phyloP scores from a whole-genome alignment of 2,113 vertebrate genomes.

The Solea solea region DNA sequence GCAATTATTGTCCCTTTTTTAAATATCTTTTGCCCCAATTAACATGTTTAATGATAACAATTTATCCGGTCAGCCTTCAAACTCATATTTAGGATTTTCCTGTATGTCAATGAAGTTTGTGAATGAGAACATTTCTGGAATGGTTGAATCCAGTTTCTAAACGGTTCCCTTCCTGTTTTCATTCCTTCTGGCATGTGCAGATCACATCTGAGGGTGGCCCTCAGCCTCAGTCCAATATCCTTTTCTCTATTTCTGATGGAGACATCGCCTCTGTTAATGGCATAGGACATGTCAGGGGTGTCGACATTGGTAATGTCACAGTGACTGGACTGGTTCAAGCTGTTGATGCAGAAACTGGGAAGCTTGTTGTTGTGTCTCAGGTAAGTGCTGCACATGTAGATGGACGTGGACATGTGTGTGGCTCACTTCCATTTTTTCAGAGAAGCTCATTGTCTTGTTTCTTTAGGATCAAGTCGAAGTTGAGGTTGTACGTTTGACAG shows the following conservation, averaged over 20 bases:
- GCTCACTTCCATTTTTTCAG: not conserved
- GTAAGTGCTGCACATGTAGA: slow-evolving; percentile 65
- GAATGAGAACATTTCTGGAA: no score
- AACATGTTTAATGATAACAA: no score
- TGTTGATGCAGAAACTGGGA: slow-evolving; percentile 90
- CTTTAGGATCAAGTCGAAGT: slow-evolving; percentile 90
- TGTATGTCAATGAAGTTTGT: no score
- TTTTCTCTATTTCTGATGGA: slow-evolving; percentile 87
- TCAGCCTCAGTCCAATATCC: slow-evolving; percentile 94
- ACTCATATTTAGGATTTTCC: no score
- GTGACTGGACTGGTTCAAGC: slow-evolving; percentile 91
- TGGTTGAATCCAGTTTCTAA: not conserved
- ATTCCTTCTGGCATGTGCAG: slow-evolving; percentile 66
- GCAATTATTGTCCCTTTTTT: no score
- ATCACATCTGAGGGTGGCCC: slow-evolving; percentile 96
- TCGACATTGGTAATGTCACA: slow-evolving; percentile 82
- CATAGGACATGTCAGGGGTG: slow-evolving; percentile 85
- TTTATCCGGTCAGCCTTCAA: no score
- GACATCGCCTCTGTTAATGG: slow-evolving; percentile 82
- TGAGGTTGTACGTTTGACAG: slow-evolving; percentile 89
- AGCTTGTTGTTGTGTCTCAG: slow-evolving; percentile 89
- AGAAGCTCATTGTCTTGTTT: not conserved
- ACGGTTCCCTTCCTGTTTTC: not conserved
- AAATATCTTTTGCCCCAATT: no score
- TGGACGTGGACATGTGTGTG: not conserved